Base-by-base conservation (phyloP, 1,140 invertebrate species). In the Parapsyche elsis region DNA sequence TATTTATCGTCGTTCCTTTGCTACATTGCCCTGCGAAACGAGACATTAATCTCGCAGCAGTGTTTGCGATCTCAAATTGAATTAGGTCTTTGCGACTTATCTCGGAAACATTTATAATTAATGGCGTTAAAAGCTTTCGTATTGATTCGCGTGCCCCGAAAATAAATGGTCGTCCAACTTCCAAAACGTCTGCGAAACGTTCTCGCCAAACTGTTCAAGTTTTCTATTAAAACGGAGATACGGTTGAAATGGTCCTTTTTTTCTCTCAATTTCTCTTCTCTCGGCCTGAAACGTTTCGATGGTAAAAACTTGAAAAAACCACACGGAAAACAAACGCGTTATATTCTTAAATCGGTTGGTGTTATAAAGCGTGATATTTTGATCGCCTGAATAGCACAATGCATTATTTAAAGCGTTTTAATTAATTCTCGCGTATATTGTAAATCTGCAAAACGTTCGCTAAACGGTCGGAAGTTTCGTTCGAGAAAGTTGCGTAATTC, bases 401-500 rank as follows among this genome's bases (percentile, higher is more conserved):
- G 64, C 64, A 67, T 4, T 67, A 67, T 67, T 61, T 23, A 26
- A 67, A 26, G 24, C 64, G 64, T 26, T 67, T 67, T 67, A 67
- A 67, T 67, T 67, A 67, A 67, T 67, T 67, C 24, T 67, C 64
- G 24, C 23, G 24, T 26, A 67, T 67, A 67, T n/a, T n/a, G 64
- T 67, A 67, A 67, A 67, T 67, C 64, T 67, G 64, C 21, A 23
- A 67, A 26, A 23, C 64, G 9, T 61, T 24, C 24, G 23, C 23
- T 67, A 64, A 64, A 38, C 21, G 30, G 57, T 21, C 57, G 24
- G 44, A 59, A 76, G 74, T 77, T 77, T 77, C 57, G 38, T 46
- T 53, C 57, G 57, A 24, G 9, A 77, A 49, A 64, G 75, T 77
- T 57, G 23, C 53, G 49, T 64, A 77, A 77, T 77, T 77, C 44